Evolutionary conservation across 1,140 invertebrate genomes (phyloP).

Genomic region (Schlechtendalia chinensis): DNA sequence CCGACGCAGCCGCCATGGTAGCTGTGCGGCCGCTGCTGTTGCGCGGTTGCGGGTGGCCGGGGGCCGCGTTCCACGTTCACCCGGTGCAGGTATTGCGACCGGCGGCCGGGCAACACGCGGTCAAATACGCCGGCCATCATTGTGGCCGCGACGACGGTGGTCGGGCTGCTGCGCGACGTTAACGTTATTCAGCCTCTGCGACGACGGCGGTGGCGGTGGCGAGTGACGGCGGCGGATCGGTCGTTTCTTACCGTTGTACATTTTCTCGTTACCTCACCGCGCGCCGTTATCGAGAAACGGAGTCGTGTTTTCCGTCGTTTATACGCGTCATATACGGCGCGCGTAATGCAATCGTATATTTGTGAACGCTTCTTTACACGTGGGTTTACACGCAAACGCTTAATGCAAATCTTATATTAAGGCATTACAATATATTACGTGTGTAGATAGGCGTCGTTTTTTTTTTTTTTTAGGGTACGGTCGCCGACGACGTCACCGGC

Average conservation of each 20-base stretch:
- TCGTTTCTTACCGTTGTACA: neutral
- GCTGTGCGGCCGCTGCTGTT: neutral
- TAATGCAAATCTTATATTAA: neutral
- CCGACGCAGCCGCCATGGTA: neutral
- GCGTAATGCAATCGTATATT: neutral
- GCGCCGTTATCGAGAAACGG: neutral
- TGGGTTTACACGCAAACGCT: neutral
- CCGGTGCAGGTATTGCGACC: conserved; percentile 36
- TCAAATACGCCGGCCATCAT: conserved; percentile 36
- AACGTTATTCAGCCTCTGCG: neutral
- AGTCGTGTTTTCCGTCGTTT: neutral
- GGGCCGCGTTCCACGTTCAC: conserved; percentile 31
- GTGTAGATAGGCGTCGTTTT: conserved; percentile 13
- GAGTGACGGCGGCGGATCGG: neutral
- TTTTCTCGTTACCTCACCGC: neutral
- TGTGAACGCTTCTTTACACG: no score
- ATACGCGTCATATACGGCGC: neutral
- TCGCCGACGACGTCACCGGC: no score
- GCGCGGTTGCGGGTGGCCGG: neutral
- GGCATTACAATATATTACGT: neutral
- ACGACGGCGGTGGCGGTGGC: neutral
- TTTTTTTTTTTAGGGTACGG: conserved; percentile 20
- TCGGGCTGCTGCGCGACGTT: neutral
- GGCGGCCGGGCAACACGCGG: conserved; percentile 27
- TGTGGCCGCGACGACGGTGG: neutral